Conservation (phyloP, 92 coral and sea anemone species). For the Bergia puertoricense region DNA sequence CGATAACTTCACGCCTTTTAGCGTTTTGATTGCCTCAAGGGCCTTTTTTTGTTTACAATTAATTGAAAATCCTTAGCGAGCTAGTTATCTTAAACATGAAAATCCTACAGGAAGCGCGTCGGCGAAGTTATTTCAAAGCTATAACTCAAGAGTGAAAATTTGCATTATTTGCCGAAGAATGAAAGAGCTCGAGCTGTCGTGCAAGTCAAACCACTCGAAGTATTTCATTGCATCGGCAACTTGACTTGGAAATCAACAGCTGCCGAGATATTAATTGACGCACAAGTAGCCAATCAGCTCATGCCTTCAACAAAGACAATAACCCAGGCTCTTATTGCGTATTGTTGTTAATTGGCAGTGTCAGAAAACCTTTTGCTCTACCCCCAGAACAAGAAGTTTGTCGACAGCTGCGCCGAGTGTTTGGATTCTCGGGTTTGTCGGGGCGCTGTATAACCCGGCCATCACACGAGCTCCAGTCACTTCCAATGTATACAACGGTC, state of each 20-base stretch:
- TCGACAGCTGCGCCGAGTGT: conserved; percentile 37
- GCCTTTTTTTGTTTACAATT: neutral
- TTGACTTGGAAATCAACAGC: conserved; percentile 38
- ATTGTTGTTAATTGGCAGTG: conserved; percentile 29
- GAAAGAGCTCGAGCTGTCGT: neutral
- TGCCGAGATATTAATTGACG: conserved; percentile 22
- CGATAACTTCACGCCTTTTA: neutral
- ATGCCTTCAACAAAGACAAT: conserved; percentile 36
- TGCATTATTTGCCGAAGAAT: neutral
- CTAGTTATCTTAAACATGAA: conserved; percentile 14
- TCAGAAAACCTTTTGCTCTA: neutral
- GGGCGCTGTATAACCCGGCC: neutral
- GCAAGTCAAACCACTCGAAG: neutral
- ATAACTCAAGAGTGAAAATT: neutral
- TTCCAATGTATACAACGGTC: neutral
- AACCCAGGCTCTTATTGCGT: neutral
- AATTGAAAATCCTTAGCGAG: conserved; percentile 34
- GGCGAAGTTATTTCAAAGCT: neutral
- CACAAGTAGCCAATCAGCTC: conserved; percentile 23
- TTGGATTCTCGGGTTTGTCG: conserved; percentile 4
- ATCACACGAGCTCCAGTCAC: conserved; percentile 4
- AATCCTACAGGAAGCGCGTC: conserved; percentile 10
- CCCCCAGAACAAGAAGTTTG: conserved; percentile 28
- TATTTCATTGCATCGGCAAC: conserved; percentile 11
- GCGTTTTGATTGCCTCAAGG: neutral